Base-by-base conservation (phyloP, 2,888 invertebrate genomes). In the Saturnia japonica region DNA sequence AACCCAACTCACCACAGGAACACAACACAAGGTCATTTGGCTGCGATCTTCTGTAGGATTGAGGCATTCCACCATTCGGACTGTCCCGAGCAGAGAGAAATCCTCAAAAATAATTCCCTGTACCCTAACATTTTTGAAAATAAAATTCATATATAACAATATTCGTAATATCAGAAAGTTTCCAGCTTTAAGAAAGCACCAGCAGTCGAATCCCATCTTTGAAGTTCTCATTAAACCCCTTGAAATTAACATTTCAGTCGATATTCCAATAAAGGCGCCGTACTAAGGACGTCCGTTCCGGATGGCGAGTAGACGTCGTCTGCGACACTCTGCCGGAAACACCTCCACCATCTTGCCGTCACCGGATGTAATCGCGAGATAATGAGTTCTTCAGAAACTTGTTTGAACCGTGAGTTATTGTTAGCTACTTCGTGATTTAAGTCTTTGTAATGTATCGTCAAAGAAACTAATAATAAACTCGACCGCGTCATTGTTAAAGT, bases 261-360 rank as follows among this genome's bases (percentile, higher is more conserved):
- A 64, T 40, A n/a, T 64, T 64, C 40, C 25, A 51, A 68, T 68
- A 68, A 68, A 22, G 47, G 12, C n/a, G 47, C 45, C 4, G 68
- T 22, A 40, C 68, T 14, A 45, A 25, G 54, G 68, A 68, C 68
- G 68, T 68, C 68, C 34, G 68, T 22, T 34, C 68, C 68, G 68
- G 68, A 68, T 54, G 68, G n/a, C n/a, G 54, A 6, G 25, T 40
- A 68, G 68, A 68, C 68, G 51, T 40, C 54, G 22, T 54, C 51
- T 68, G 68, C 28, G 68, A 14, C 28, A 28, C 34, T 22, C 25
- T 16, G 40, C 68, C 71, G 71, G 71, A 71, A 71, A 62, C 68
- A 42, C 40, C 62, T 42, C 71, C 71, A 68, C 71, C 71, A 68
- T 68, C 68, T 64, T 68, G 54, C 40, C 67, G 62, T 22, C 70